Base-by-base conservation (phyloP, 2,113 vertebrate species). In the Neodontobutis hainanensis region DNA sequence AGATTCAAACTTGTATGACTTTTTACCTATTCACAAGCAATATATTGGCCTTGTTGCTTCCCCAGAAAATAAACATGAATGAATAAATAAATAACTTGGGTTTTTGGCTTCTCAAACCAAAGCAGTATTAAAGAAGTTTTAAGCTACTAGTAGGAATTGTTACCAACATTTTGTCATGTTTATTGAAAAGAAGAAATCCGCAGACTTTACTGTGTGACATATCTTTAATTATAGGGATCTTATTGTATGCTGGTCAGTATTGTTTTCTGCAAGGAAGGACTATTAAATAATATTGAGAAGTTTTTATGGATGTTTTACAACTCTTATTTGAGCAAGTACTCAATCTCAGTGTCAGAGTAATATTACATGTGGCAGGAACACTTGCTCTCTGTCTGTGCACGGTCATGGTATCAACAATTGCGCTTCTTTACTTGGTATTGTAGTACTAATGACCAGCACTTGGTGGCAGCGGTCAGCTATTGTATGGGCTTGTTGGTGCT, bases 401-500 rank as follows among this genome's bases (percentile, higher is more conserved):
- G 65, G 77, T 60, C 53, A 66, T 62, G 15, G 45, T 72, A 14
- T 57, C 58, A 61, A 57, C 69, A 65, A 51, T 63, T 63, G 68
- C 75, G 45, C 51, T 19, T 73, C 66, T 58, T n/a, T 50, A 48
- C 52, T 40, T 44, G 38, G n/a, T 4, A n/a, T 9, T 83, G 80
- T 48, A 78, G 77, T 87, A 85, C 76, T 68, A 14, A 66, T 38
- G 68, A 61, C 60, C 45, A 61, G 46, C 92, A 90, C 92, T 90
- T 90, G 92, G 83, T 90, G 92, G 92, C 90, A 92, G 82, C 91
- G 82, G 76, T 70, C 69, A 71, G 78, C 82, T 80, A 80, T 65
- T 43, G 51, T 78, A 85, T 78, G 63, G 45, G 40, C 69, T 47
- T 27, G 7, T 35, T 38, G 40, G 52, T 57, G 69, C 73, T 62